Percentiles rank a stretch among this genome's conserved stretches.
Evolutionary conservation across 2,797 vertebrate species (phyloP).

Genomic region (Spheniscus humboldti): DNA sequence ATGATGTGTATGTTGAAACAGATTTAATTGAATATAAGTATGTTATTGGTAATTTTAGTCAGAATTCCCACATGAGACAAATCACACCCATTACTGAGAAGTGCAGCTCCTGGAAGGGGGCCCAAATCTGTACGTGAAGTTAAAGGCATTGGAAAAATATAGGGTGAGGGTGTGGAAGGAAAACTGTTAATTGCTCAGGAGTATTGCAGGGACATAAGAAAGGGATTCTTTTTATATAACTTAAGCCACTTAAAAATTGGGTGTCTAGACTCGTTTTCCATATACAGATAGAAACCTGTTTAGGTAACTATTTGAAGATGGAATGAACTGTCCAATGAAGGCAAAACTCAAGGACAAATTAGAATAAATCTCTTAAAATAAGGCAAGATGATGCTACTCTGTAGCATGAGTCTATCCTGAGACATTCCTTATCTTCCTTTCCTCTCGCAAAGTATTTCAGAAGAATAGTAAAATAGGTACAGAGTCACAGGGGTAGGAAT

Average conservation of each 20-base stretch:
- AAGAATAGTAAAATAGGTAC: not conserved
- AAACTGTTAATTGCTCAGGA: not conserved
- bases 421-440: not conserved
- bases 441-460: not conserved
- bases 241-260: not conserved
- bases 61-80: not conserved
- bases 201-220: not conserved
- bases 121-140: not conserved
- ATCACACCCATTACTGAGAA: not conserved
- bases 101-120: not conserved
- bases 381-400: not conserved
- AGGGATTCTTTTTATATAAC: not conserved
- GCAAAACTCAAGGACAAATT: not conserved
- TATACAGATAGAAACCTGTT: not conserved
- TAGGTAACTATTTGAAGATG: not conserved
- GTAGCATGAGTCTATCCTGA: not conserved
- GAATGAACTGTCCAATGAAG: not conserved
- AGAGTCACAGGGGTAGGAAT: not conserved
- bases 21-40: constrained; percentile 16
- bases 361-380: not conserved
- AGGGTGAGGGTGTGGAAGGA: not conserved
- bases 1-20: not conserved
- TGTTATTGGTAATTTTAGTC: constrained; percentile 31
- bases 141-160: not conserved
- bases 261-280: not conserved